Percentiles rank a stretch among this genome's conserved stretches.
Conservation (phyloP, 2,888 invertebrate species). For the Ditula angustiorana region DNA sequence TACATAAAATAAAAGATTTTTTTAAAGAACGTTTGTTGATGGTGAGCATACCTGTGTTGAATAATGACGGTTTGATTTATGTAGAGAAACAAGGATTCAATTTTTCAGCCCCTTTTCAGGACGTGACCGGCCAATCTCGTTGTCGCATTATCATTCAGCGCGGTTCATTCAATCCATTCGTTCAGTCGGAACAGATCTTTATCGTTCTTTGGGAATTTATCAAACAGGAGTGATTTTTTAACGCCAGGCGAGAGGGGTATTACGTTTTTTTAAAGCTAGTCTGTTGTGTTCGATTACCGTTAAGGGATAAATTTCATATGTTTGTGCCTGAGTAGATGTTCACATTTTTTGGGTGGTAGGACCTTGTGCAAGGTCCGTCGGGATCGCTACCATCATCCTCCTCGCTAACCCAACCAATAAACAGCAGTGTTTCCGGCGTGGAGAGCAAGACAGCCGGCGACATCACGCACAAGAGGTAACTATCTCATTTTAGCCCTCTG, state of each 20-base stretch:
- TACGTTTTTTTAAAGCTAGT: too few species aligned
- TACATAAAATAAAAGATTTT: neutral
- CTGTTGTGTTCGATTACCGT: too few species aligned
- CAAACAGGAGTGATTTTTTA: constrained; percentile 1
- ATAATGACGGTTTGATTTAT: constrained; percentile 1
- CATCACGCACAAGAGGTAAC: too few species aligned
- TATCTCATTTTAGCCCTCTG: too few species aligned
- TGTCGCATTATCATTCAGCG: constrained; percentile 30
- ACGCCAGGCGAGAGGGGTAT: neutral
- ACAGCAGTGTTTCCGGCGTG: too few species aligned
- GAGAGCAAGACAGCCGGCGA: too few species aligned
- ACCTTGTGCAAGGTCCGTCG: too few species aligned
- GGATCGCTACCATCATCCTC: too few species aligned
- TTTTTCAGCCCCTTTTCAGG: constrained; percentile 7
- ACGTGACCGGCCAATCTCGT: constrained; percentile 27
- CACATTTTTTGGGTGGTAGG: too few species aligned
- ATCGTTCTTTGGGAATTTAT: constrained; percentile 18
- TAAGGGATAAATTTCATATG: too few species aligned
- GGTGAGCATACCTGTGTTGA: neutral
- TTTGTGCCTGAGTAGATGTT: too few species aligned
- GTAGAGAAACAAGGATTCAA: neutral
- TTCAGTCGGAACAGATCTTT: constrained; percentile 24
- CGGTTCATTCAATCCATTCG: constrained; percentile 26
- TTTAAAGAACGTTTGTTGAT: neutral
- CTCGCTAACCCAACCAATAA: too few species aligned